These are phyloP conservation scores for Procapra przewalskii DNA, from an alignment of 2,113 vertebrate genomes.

Conservation along the genomic window DNA sequence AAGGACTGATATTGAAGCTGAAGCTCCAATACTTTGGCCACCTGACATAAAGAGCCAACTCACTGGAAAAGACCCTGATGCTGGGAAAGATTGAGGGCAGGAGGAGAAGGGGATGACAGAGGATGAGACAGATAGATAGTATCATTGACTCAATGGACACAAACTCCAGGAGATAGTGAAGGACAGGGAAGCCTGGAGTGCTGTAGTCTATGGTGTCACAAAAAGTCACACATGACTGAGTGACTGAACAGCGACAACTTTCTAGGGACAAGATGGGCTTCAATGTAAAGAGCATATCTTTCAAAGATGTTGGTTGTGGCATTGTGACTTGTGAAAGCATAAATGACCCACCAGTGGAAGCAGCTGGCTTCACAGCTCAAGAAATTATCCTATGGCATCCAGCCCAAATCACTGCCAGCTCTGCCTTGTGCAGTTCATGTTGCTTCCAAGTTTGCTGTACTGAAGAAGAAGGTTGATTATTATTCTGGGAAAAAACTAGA, in stretches of 20 bases:
- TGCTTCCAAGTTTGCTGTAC: neutral
- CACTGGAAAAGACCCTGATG: neutral
- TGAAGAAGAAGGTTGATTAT: neutral
- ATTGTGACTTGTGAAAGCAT: neutral
- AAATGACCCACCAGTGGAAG: neutral
- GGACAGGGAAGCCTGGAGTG: neutral
- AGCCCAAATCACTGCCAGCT: neutral
- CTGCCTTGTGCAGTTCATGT: neutral
- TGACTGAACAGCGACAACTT: rapidly evolving
- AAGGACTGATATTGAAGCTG: neutral
- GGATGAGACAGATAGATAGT: neutral
- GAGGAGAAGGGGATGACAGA: neutral
- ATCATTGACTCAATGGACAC: neutral
- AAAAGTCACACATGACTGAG: neutral
- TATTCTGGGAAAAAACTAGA: neutral
- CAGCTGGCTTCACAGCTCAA: neutral
- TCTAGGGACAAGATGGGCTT: neutral
- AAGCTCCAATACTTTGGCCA: neutral
- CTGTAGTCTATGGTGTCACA: neutral
- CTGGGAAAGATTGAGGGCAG: neutral
- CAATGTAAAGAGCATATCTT: neutral
- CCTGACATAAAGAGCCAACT: neutral
- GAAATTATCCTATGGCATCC: neutral
- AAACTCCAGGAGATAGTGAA: neutral
- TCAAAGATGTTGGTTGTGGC: neutral